Evolutionary conservation across 2,888 invertebrate species (phyloP), one percentile per base, ranked within the genome.

Genomic region (Lepidocyrtinus sp.): DNA sequence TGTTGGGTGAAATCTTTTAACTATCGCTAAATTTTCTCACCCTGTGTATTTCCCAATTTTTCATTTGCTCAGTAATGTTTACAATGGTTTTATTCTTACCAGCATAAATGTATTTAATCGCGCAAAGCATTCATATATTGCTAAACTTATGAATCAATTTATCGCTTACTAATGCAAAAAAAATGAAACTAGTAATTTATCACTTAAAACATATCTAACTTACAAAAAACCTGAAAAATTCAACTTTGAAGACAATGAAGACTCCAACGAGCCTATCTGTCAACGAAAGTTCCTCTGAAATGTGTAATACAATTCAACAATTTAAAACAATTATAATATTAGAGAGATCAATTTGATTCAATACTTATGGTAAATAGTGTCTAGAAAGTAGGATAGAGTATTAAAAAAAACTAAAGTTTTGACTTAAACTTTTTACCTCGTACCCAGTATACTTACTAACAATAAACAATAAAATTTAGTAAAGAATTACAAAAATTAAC

Each of bases 221-320:
- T 36, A 36, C 36, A 36, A 36, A 36, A 36, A 65, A 76, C 63
- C 76, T 77, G 71, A 76, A 22, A 74, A 67, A 68, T 55, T 73
- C 36, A 74, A 80, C 59, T 80, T 73, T 73, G 79, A 74, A 80
- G 79, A 80, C 79, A 80, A 80, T 80, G 79, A 80, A 75, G 79
- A 25, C 75, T 65, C 74, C 24, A 45, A 63, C 59, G 70, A 65
- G 79, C 70, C 75, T 45, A 75, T 69, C 50, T 84, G 84, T 85
- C 85, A 86, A 86, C 86, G 85, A 86, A 86, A 86, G 86, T 86
- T 86, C 86, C 86, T 86, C 82, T 85, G 75, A 81, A 82, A 81
- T 78, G 80, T 82, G 82, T 82, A 82, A 82, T 82, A 73, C 68
- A 74, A 36, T 61, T n/a, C 59, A 74, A 17, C 50, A 59, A 45